Evolutionary conservation across 2,888 invertebrate genomes (phyloP).

Genomic region (Timema cristinae): DNA sequence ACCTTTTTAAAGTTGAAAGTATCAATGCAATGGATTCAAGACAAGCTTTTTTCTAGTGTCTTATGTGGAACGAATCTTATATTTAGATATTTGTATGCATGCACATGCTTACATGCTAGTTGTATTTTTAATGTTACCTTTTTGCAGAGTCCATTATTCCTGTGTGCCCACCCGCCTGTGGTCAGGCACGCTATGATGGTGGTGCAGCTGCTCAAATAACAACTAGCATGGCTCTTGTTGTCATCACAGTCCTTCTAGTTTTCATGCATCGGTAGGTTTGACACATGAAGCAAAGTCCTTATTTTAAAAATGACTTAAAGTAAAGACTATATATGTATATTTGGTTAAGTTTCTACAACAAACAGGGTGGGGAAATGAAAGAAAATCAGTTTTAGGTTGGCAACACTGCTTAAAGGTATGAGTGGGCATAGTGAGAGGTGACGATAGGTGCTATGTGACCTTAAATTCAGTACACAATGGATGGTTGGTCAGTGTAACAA

Average conservation of each 20-base stretch:
- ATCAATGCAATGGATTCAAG: too few relatives aligned
- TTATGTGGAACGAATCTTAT: too few relatives aligned
- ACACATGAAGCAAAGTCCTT: constrained; percentile 12
- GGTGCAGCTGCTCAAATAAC: constrained; percentile 53
- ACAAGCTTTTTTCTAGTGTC: too few relatives aligned
- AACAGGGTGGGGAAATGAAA: background rate
- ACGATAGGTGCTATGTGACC: too few relatives aligned
- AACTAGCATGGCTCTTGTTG: constrained; percentile 50
- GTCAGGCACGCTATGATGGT: constrained; percentile 54
- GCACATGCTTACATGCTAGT: too few relatives aligned
- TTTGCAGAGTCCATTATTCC: constrained; percentile 82
- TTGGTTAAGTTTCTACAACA: background rate
- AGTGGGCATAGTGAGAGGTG: too few relatives aligned
- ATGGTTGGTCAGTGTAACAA: too few relatives aligned
- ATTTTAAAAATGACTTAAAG: background rate
- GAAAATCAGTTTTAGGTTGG: background rate
- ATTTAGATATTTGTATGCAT: too few relatives aligned
- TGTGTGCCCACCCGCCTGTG: constrained; percentile 90
- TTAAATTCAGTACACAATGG: too few relatives aligned
- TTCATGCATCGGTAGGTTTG: constrained; percentile 48
- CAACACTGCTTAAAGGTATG: background rate
- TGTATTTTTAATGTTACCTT: constrained; percentile 12
- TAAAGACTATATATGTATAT: background rate
- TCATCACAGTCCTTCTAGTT: constrained; percentile 48
- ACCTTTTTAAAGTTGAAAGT: too few relatives aligned